These are phyloP conservation scores for Dermatemys mawii DNA, from an alignment of 2,113 vertebrate genomes.

Conservation along the genomic window DNA sequence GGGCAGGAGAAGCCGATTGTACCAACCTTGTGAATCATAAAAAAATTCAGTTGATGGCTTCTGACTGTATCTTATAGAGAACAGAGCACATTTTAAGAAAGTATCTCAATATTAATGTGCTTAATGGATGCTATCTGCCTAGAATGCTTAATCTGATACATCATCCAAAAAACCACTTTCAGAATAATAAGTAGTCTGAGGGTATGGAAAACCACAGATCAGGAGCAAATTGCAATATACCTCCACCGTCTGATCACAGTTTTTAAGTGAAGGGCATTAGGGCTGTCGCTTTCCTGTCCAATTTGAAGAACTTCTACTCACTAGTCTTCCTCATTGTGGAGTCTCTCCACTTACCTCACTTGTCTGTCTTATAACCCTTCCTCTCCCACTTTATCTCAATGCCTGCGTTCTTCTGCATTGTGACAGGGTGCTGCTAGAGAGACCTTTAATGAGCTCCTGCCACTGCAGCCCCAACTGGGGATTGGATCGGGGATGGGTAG, in stretches of 20 bases:
- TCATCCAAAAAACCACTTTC: too few species aligned
- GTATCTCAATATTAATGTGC: neutral
- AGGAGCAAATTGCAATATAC: too few species aligned
- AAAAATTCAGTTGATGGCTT: neutral
- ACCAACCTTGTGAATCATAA: neutral
- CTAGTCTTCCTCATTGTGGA: slow-evolving; percentile 23
- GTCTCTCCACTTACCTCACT: neutral
- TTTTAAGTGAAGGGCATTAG: slow-evolving; percentile 1
- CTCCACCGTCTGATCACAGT: neutral
- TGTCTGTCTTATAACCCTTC: slow-evolving; percentile 19
- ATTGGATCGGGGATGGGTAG: too few species aligned
- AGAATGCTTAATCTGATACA: too few species aligned
- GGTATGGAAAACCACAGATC: too few species aligned
- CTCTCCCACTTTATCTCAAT: neutral
- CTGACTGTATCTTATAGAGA: neutral
- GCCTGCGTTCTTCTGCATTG: neutral
- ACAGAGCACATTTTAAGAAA: neutral
- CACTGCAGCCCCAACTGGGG: too few species aligned
- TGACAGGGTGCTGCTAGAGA: too few species aligned
- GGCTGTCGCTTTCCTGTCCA: slow-evolving; percentile 28
- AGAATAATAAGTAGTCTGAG: too few species aligned
- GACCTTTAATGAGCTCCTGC: too few species aligned
- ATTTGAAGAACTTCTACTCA: slow-evolving; percentile 29
- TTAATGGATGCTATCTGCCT: too few species aligned
- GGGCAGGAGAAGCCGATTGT: neutral